Conservation (phyloP, 2,888 invertebrate genomes). For the Hartigia nigra region DNA sequence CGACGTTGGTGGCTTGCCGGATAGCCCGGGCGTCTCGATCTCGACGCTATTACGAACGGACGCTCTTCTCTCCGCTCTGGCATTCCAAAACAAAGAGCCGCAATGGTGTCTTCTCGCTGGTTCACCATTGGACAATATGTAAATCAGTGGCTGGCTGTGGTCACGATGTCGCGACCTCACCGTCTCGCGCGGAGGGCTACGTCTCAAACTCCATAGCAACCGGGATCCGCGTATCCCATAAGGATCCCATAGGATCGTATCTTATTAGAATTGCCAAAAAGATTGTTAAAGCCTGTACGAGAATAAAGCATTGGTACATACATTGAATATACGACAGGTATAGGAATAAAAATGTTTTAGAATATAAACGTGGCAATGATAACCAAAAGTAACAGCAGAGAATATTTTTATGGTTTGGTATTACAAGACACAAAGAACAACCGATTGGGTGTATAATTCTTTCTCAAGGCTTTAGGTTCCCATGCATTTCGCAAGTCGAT, state of each 20-base stretch:
- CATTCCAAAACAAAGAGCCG: constrained; percentile 65
- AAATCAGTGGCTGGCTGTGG: constrained; percentile 64
- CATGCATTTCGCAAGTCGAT: constrained; percentile 55
- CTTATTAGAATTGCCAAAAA: neutral
- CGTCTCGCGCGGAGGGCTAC: constrained; percentile 40
- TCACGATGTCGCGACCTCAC: constrained; percentile 67
- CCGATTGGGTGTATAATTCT: neutral
- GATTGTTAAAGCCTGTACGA: neutral
- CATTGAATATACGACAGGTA: neutral
- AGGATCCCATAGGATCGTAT: neutral
- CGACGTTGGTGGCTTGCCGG: constrained; percentile 63
- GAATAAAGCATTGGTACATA: neutral
- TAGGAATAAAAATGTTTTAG: neutral
- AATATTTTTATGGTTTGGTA: neutral
- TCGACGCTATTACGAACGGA: constrained; percentile 57
- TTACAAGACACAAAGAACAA: neutral
- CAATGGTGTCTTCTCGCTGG: constrained; percentile 44
- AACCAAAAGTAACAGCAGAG: neutral
- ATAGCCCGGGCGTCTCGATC: constrained; percentile 52
- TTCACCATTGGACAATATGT: constrained; percentile 64
- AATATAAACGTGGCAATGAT: neutral
- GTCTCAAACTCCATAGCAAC: constrained; percentile 39
- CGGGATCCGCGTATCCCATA: constrained; percentile 2
- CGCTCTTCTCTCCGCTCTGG: constrained; percentile 40
- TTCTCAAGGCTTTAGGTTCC: constrained; percentile 38